Evolutionary conservation across 2,888 invertebrate genomes (phyloP).

Genomic region (Pollenia griseotomentosa): DNA sequence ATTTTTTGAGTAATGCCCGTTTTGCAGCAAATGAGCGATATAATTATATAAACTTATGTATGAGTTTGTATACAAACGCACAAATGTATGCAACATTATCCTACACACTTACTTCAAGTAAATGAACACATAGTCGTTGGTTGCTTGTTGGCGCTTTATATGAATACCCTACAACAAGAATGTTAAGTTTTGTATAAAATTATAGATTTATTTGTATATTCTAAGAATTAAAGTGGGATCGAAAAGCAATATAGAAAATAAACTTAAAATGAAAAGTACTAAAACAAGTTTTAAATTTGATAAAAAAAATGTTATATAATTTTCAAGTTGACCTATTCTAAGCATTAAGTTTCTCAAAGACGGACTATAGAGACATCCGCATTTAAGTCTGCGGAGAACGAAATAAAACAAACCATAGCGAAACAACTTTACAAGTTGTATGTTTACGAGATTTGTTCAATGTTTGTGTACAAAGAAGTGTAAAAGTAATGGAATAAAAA

Average conservation of each 20-base stretch:
- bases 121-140: constrained; percentile 2
- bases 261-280: too few relatives aligned
- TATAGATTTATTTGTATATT: too few relatives aligned
- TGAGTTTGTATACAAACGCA: neutral
- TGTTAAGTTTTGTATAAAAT: neutral
- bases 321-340: neutral
- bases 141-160: neutral
- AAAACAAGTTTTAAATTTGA: too few relatives aligned
- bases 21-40: too few relatives aligned
- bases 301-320: too few relatives aligned
- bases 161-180: neutral
- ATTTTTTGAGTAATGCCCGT: too few relatives aligned
- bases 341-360: neutral
- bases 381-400: neutral
- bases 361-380: neutral
- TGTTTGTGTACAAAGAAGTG: neutral
- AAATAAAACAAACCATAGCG: neutral
- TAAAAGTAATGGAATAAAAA: constrained; percentile 26
- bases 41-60: neutral
- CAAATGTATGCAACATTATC: neutral
- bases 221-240: too few relatives aligned
- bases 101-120: neutral
- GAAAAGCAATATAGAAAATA: too few relatives aligned
- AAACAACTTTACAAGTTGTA: neutral
- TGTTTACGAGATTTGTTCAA: too few relatives aligned